Conservation (phyloP, 2,888 invertebrate species). For the Frankliniella intonsa region DNA sequence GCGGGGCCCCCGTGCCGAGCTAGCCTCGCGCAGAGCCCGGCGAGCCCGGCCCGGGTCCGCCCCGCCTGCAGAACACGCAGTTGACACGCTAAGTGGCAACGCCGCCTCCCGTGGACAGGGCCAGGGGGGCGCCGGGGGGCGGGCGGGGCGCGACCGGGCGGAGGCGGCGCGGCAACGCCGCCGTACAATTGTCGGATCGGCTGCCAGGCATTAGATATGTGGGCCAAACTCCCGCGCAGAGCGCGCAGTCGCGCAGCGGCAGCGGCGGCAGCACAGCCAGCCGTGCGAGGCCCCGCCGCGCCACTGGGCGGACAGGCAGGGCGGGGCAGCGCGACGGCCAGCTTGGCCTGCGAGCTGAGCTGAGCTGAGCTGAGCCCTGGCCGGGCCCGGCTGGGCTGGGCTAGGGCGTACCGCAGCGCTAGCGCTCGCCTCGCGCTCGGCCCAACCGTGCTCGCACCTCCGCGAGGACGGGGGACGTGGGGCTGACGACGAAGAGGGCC, state of each 20-base stretch:
- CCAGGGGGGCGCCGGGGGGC: background rate
- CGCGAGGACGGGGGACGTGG: too few relatives aligned
- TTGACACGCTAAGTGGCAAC: constrained; percentile 3
- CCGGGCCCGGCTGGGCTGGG: background rate
- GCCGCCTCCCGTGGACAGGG: background rate
- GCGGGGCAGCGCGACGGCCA: background rate
- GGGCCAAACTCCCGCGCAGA: constrained; percentile 23
- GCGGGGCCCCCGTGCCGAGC: background rate
- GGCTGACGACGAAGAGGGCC: too few relatives aligned
- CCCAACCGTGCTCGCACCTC: background rate
- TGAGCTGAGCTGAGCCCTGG: too few relatives aligned
- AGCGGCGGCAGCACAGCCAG: background rate
- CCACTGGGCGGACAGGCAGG: too few relatives aligned
- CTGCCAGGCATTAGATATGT: constrained; percentile 22
- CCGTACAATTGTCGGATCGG: constrained; percentile 24
- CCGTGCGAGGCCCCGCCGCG: too few relatives aligned
- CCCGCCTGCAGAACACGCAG: background rate
- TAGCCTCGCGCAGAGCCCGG: background rate
- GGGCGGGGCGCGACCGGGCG: background rate
- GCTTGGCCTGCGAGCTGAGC: background rate
- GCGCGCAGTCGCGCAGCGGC: constrained; percentile 1
- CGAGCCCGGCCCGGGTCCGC: background rate
- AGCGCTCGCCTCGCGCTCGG: background rate
- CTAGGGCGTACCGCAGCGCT: background rate
- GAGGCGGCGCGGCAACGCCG: constrained; percentile 6